Evolutionary conservation across 2,888 invertebrate genomes (phyloP), one percentile per base, ranked within the genome.

Genomic region (Labia minor): DNA sequence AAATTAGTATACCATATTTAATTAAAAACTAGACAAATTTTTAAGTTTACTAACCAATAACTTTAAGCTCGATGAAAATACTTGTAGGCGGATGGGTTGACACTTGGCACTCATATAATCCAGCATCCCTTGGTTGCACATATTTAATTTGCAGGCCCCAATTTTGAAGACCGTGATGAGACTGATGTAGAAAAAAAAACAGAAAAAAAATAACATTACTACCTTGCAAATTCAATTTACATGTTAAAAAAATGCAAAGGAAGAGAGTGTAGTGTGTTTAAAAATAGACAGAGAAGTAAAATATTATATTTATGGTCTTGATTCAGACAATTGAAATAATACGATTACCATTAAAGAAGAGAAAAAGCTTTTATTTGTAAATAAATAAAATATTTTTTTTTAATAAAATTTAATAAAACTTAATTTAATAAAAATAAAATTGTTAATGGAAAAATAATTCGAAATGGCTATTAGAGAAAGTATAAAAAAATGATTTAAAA

Each of bases 131-230:
- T 1, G 74, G 74, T 71, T 78, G 76, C 65, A 78, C 76, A 69
- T 74, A 78, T 71, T 76, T 77, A 68, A 79, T 78, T 72, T 78
- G 77, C 68, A 79, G 74, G 67, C 77, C 76, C 78, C 78, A 79
- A 71, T 78, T 78, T 76, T 76, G 73, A 21, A 72, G 49, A 4
- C 49, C 49, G 16, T 49, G 49, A 16, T 49, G 49, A 64, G 64
- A 64, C 49, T 64, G 1, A 19, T 19, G 20, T 3, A 19, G 21
- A 61, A 20, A 16, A 62, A 16, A 18, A 61, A 11, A 65, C 18
- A 20, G 19, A 6, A 21, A n/a, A 21, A 33, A 20, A 63, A 26
- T 62, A 20, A 62, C 62, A 62, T 62, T n/a, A n/a, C 63, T 18
- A 33, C 21, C 21, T 19, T 63, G 21, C 63, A 4, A 18, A 18